Percentiles rank a stretch among this genome's conserved stretches.
Evolutionary conservation across 2,797 vertebrate species (phyloP).

Genomic region (Peromyscus aztecus): DNA sequence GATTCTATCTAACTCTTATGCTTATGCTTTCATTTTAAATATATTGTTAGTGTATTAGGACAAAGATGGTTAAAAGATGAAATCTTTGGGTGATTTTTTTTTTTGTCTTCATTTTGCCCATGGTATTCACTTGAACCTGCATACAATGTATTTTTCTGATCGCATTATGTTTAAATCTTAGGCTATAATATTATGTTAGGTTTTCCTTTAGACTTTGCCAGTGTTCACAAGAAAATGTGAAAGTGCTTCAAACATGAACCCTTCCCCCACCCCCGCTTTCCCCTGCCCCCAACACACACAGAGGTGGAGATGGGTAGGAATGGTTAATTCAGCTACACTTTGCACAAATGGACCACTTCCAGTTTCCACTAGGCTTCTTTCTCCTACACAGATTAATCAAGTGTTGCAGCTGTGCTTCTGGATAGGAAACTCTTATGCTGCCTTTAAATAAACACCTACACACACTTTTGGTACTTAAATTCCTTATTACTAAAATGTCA

Average conservation of each 20-base stretch:
- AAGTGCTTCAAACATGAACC: neutral
- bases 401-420: conserved; percentile 35
- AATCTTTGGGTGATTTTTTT: neutral
- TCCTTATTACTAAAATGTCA: conserved; percentile 30
- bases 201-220: conserved; percentile 6
- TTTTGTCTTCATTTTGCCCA: neutral
- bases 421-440: neutral
- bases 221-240: neutral
- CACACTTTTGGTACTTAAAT: conserved; percentile 48
- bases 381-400: conserved; percentile 30
- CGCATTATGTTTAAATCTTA: neutral
- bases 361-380: neutral
- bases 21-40: conserved; percentile 41
- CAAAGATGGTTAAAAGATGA: neutral
- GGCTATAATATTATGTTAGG: conserved; percentile 40
- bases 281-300: neutral
- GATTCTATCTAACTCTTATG: neutral
- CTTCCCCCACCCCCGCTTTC: too few relatives aligned
- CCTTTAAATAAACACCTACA: conserved; percentile 58
- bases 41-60: neutral
- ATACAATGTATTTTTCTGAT: conserved; percentile 1
- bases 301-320: neutral
- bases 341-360: neutral
- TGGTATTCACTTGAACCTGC: neutral
- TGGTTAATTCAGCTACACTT: conserved; percentile 7